Conservation (phyloP, 2,113 vertebrate species). For the Saimiri boliviensis region DNA sequence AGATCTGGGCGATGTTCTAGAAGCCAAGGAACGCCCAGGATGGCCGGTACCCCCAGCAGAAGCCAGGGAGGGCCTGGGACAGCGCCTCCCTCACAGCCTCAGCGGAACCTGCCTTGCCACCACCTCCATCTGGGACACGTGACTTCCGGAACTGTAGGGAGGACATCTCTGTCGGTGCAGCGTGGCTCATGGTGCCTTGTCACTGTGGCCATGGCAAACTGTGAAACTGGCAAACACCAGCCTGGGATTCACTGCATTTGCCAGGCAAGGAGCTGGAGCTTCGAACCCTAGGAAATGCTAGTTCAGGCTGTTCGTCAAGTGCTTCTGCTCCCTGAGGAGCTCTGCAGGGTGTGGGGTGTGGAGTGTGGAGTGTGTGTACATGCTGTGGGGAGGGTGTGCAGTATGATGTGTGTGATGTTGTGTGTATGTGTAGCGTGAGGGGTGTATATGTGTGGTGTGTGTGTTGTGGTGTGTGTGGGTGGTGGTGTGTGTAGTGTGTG, state of each 20-base stretch:
- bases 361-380: neutral
- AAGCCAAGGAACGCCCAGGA: no score
- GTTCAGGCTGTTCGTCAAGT: no score
- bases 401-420: neutral
- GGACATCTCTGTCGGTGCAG: neutral
- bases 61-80: no score
- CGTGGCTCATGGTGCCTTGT: neutral
- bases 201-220: neutral
- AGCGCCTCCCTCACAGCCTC: neutral
- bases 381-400: neutral
- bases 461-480: neutral
- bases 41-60: neutral
- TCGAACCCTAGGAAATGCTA: neutral
- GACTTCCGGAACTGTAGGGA: neutral
- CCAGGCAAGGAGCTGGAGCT: neutral
- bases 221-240: fast-evolving
- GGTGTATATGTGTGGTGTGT: neutral
- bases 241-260: neutral
- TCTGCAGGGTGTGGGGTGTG: neutral
- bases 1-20: fast-evolving
- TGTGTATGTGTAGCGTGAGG: neutral
- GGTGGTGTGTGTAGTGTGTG: neutral
- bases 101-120: neutral
- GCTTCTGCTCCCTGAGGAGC: neutral
- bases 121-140: neutral